Base-by-base conservation (phyloP, 2,113 vertebrate species). In the Reinhardtius hippoglossoides region DNA sequence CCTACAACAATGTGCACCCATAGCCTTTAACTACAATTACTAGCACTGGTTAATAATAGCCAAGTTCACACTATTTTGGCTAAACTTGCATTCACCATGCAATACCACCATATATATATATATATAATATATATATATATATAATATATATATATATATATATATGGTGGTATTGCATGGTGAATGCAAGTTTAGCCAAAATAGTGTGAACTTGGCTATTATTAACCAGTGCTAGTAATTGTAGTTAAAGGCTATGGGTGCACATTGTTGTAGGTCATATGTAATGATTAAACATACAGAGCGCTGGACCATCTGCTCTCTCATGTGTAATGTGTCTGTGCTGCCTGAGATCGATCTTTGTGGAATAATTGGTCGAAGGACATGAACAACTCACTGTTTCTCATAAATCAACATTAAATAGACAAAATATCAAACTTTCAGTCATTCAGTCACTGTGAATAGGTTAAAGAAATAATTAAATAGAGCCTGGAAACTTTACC, bases 251-350 rank as follows among this genome's bases (percentile, higher is more conserved):
- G n/a, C n/a, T n/a, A n/a, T n/a, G n/a, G 40, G 3, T 48, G 27
- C 55, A 26, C 35, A 26, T 4, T 58, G 16, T 46, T 24, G 60
- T 35, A 8, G 20, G 66, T 62, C 21, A 24, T 14, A 44, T 68
- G 27, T 79, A 87, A 87, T n/a, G 69, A 87, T 88, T 84, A 77
- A 60, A 78, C 24, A 35, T 5, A 24, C 54, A 71, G 52, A 16
- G 21, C 58, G 59, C 31, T 35, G 50, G 55, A 8, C n/a, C 8
- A 6, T 20, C 35, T 74, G 37, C 18, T 58, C 46, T 59, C 42
- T 59, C 63, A 67, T 48, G 55, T 40, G 56, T 66, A 56, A 14
- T 24, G 54, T 54, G 52, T 24, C 21, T 56, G 21, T 56, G 54
- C 21, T 14, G 16, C 50, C 15, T 54, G 9, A 31, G 37, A 63